Evolutionary conservation across 2,113 vertebrate species (phyloP), one percentile per base, ranked within the genome.

Genomic region (Mobula hypostoma): DNA sequence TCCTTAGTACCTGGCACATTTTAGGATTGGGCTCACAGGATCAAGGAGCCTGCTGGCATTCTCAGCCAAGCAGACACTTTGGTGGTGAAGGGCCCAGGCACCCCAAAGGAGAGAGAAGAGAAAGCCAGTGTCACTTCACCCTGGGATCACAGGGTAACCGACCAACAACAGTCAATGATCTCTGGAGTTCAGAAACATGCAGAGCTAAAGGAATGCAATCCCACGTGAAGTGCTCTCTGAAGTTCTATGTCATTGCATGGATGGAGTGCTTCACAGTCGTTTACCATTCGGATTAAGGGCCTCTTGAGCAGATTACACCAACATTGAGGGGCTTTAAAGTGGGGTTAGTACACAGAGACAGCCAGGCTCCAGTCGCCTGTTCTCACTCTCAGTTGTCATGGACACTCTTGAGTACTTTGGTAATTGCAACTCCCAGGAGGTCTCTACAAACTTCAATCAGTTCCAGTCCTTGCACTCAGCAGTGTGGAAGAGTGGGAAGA

Each of bases 391-490:
- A 90, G 61, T 90, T 66, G 58, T 88, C 58, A 83, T 6, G 63
- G 58, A n/a, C 58, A n/a, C 29, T 63, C 58, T 63, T 61, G 61
- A 90, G 63, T 32, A 63, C 61, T 19, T 90, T 90, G 63, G 48
- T 85, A 85, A 85, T 61, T 85, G n/a, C 29, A 90, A n/a, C 85
- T 90, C 61, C 85, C 85, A 90, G 85, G 85, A 90, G 85, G 61
- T 32, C 61, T n/a, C 61, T 5, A 66, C 58, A 66, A 90, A 68
- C 85, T 32, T 66, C 58, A 68, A 90, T 68, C 29, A 66, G n/a
- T 90, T 90, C n/a, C 85, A 88, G 27, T 88, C 29, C 12, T n/a
- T 88, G 56, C 27, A 32, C 85, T 7, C 6, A 19, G 15, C n/a
- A 66, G n/a, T 7, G 61, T 32, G 7, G 29, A 8, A 27, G 61